Conservation (phyloP, 2,113 vertebrate genomes). For the Herpailurus yagouaroundi region DNA sequence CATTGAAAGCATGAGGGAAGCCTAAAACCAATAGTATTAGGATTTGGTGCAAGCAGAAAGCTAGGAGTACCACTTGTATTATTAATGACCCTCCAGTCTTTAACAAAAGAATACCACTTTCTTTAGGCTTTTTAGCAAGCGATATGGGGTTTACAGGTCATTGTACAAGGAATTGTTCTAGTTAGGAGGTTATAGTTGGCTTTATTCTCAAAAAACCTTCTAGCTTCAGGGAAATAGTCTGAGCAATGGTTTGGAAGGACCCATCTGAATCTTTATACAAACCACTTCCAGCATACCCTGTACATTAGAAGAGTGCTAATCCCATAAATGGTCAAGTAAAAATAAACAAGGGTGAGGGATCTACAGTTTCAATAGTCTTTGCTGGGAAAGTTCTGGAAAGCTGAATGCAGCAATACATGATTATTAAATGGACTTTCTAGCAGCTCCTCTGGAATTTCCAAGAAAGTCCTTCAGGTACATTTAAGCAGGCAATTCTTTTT, state of each 20-base stretch:
- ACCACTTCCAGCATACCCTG: not conserved
- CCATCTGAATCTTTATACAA: not conserved
- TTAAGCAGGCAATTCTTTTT: not conserved
- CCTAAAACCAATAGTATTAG: not conserved
- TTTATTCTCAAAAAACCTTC: conserved; percentile 44
- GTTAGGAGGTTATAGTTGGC: not conserved
- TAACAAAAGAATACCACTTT: not conserved
- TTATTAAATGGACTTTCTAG: not conserved
- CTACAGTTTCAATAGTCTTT: not conserved
- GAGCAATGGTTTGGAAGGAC: not conserved
- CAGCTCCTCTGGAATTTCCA: not conserved
- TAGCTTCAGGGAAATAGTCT: not conserved
- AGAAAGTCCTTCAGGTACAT: not conserved
- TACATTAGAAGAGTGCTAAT: not conserved
- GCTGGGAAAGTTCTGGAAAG: not conserved
- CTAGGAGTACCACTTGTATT: not conserved
- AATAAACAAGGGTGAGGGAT: not conserved
- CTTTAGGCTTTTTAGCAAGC: not conserved
- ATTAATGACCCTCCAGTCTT: not conserved
- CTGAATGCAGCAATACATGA: not conserved
- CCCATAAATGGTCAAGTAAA: not conserved
- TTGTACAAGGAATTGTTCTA: not conserved
- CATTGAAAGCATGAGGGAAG: not conserved
- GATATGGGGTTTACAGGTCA: not conserved
- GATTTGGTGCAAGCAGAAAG: not conserved